Percentiles rank a stretch among this genome's conserved stretches.
These are phyloP conservation scores for Manis pentadactyla DNA, from an alignment of 2,797 vertebrate genomes.

Conservation along the genomic window DNA sequence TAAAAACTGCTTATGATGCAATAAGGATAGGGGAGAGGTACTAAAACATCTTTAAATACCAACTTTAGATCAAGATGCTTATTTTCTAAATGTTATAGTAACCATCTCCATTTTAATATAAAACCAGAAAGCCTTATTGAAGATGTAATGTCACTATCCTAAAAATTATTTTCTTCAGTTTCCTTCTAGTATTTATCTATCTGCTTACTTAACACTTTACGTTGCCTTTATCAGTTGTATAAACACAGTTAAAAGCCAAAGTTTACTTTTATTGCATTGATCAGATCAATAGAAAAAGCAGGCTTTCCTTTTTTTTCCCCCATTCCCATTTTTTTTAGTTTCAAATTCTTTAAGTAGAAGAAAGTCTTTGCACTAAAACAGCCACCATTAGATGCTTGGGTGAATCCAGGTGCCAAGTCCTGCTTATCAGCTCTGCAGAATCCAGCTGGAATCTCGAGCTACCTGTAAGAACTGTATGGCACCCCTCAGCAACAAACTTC, in stretches of 20 bases:
- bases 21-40: background rate
- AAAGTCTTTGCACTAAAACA: constrained; percentile 28
- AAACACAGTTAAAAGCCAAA: constrained; percentile 42
- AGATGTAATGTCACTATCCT: background rate
- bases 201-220: background rate
- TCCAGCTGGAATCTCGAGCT: background rate
- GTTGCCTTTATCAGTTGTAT: background rate
- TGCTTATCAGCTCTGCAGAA: background rate
- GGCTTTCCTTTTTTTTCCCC: background rate
- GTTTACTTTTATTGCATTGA: constrained; percentile 33
- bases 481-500: background rate
- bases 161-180: background rate
- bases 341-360: background rate
- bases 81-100: background rate
- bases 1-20: background rate
- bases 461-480: background rate
- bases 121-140: constrained; percentile 4
- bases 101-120: background rate
- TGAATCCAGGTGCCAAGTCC: background rate
- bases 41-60: background rate
- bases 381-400: background rate
- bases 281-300: background rate
- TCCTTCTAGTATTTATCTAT: background rate
- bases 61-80: background rate
- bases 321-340: constrained; percentile 28